phyloP scores from a whole-genome alignment of 1,140 invertebrate genomes.

The Epicauta chinensis region DNA sequence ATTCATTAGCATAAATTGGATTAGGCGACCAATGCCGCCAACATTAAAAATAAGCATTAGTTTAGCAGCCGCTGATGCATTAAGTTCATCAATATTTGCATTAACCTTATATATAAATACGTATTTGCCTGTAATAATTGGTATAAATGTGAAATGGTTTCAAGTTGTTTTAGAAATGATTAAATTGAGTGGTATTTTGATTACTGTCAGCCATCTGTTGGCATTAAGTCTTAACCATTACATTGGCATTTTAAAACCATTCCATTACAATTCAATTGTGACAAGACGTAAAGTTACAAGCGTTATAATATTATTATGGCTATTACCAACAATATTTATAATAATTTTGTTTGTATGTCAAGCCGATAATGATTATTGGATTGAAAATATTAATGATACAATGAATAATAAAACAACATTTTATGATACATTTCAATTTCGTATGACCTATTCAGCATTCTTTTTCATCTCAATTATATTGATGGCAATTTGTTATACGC shows the following conservation, averaged over 20 bases:
- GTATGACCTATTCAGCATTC: constrained; percentile 44
- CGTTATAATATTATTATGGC: constrained; percentile 51
- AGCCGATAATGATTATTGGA: constrained; percentile 18
- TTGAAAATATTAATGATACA: constrained; percentile 6
- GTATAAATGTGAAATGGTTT: constrained; percentile 18
- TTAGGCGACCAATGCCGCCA: constrained; percentile 49
- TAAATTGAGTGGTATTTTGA: constrained; percentile 50
- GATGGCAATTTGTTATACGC: constrained; percentile 54
- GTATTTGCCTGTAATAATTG: constrained; percentile 35
- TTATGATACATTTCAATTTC: constrained; percentile 39
- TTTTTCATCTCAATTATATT: constrained; percentile 48
- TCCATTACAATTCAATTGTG: constrained; percentile 55
- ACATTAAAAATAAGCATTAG: constrained; percentile 55
- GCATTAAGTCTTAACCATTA: constrained; percentile 64
- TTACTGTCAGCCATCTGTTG: constrained; percentile 58
- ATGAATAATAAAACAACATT: constrained; percentile 17
- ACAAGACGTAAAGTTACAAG: constrained; percentile 43
- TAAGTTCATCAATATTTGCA: constrained; percentile 47
- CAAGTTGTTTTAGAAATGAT: constrained; percentile 45
- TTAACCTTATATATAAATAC: constrained; percentile 51
- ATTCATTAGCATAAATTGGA: constrained; percentile 48
- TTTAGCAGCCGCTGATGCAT: constrained; percentile 53
- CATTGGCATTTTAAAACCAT: constrained; percentile 52
- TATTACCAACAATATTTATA: constrained; percentile 48
- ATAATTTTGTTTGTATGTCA: constrained; percentile 44